Percentiles rank a stretch among this genome's conserved stretches.
Conservation (phyloP, 2,113 vertebrate species). For the Archocentrus centrarchus region DNA sequence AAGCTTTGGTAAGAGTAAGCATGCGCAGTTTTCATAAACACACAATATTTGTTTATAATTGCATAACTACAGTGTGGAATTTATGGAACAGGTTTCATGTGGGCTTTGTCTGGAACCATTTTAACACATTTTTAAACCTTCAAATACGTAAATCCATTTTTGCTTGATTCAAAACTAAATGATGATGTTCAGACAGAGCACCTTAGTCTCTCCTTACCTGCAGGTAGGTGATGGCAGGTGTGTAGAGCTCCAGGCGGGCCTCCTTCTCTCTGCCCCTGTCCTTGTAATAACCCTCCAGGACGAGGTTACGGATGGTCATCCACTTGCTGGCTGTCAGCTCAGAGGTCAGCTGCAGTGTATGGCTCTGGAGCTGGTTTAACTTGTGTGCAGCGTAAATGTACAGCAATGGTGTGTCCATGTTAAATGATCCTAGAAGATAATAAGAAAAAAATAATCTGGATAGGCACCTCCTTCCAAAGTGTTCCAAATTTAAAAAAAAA, state of each 20-base stretch:
- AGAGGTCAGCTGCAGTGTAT: slow-evolving; percentile 73
- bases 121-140: neutral
- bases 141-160: neutral
- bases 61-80: neutral
- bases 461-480: neutral
- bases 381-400: slow-evolving; percentile 81
- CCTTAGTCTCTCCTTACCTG: slow-evolving; percentile 67
- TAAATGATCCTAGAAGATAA: slow-evolving; percentile 80
- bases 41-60: neutral
- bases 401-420: slow-evolving; percentile 87
- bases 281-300: slow-evolving; percentile 81
- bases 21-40: neutral
- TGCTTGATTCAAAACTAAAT: rapidly evolving
- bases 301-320: slow-evolving; percentile 81
- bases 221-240: slow-evolving; percentile 82
- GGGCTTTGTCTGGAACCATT: neutral
- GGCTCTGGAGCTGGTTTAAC: slow-evolving; percentile 79
- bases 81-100: neutral
- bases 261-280: slow-evolving; percentile 79
- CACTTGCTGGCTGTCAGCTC: slow-evolving; percentile 84
- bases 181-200: neutral
- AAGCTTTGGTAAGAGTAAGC: neutral
- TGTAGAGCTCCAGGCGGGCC: slow-evolving; percentile 82
- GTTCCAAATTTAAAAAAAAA: neutral
- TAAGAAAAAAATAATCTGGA: neutral